A percentile compares a stretch with the other conserved stretches of the same genome.
Conservation (phyloP, 2,888 invertebrate genomes). For the Tupiocoris notatus region DNA sequence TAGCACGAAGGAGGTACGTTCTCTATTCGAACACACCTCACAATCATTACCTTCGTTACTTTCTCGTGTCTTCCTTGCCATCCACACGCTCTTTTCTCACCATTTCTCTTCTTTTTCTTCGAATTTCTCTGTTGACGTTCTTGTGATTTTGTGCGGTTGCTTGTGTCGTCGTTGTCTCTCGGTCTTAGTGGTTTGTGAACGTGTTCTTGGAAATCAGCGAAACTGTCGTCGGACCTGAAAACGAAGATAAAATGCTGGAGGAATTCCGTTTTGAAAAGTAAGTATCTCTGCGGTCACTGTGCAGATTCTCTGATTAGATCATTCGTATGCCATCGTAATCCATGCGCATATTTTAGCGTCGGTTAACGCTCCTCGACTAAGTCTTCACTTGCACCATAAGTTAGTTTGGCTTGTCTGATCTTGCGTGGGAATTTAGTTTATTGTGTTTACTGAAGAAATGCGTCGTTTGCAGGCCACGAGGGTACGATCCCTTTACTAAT, state of each 20-base stretch:
- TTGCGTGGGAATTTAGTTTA: too few relatives aligned
- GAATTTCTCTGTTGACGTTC: background rate
- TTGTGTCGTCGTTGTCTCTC: constrained; percentile 5
- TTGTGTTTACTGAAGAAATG: too few relatives aligned
- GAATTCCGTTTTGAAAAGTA: constrained; percentile 21
- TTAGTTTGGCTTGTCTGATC: too few relatives aligned
- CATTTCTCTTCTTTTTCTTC: too few relatives aligned
- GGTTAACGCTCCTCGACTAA: background rate
- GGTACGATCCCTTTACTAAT: too few relatives aligned
- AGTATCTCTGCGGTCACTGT: background rate
- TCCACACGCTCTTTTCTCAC: too few relatives aligned
- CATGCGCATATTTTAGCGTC: background rate
- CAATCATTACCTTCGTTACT: constrained; percentile 26
- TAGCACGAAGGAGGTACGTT: background rate
- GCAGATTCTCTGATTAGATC: background rate
- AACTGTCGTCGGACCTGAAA: constrained; percentile 25
- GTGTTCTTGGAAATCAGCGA: background rate
- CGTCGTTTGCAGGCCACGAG: too few relatives aligned
- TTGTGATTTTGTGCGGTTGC: background rate
- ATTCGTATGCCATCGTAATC: background rate
- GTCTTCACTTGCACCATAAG: too few relatives aligned
- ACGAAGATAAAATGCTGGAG: constrained; percentile 19
- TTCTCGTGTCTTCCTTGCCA: constrained; percentile 12
- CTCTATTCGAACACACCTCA: background rate
- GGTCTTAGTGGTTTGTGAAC: background rate